Base-by-base conservation (phyloP, 1,140 invertebrate species). In the Venustaconcha ellipsiformis region DNA sequence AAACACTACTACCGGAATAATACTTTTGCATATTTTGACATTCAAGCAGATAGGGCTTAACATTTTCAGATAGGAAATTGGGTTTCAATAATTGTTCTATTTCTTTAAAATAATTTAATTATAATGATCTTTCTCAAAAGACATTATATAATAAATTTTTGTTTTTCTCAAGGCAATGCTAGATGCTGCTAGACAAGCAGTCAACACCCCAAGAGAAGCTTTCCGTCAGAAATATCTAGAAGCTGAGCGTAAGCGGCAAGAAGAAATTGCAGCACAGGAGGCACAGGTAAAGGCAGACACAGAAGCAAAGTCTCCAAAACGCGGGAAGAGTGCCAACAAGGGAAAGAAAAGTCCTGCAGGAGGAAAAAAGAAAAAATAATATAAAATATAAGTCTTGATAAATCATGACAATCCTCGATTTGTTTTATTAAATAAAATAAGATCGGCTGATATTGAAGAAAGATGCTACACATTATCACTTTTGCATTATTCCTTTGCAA, bases 151-250 rank as follows among this genome's bases (percentile, higher is more conserved):
- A n/a, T n/a, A n/a, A n/a, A 48, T 58, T 57, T 4, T 57, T 67
- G 6, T 48, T 17, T 57, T 74, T 74, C 71, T 78, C 56, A 69
- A 90, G 88, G 82, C 86, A 18, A 83, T 83, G 66, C 75, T 90
- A 11, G 88, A 90, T 78, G 78, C 80, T 72, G 82, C 84, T 4
- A 80, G 89, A 67, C 83, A 86, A 64, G 78, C 78, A 48, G 76
- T 89, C 14, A 87, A 88, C 62, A 76, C 81, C 62, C 88, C 88
- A 15, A 65, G 89, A 67, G 89, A 90, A 78, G 88, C 86, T n/a
- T 86, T 88, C 69, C 70, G 89, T 77, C 88, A 90, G 79, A 84
- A 82, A 67, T 88, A 85, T 79, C 80, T 89, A 30, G 89, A 88
- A 67, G 88, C 84, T 13, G 88, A 89, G 75, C 71, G 86, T 56